Conservation (phyloP, 2,888 invertebrate species). For the Capitulum mitella region DNA sequence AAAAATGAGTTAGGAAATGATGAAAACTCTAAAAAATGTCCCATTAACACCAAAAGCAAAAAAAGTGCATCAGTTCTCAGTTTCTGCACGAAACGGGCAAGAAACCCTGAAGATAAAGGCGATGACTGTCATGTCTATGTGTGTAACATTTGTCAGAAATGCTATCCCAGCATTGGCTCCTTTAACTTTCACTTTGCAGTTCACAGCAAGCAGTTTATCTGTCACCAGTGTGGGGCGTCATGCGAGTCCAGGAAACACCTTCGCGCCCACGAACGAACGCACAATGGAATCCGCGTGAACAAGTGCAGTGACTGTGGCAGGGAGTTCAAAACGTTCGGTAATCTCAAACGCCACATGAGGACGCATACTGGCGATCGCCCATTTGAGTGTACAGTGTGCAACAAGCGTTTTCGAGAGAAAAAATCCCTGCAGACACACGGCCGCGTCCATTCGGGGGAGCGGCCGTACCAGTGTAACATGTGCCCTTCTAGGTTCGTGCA, state of each 20-base stretch:
- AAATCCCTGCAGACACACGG: conserved; percentile 40
- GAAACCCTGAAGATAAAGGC: neutral
- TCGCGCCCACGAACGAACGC: conserved; percentile 39
- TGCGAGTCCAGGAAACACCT: conserved; percentile 37
- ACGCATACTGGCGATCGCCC: neutral
- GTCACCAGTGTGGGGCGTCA: conserved; percentile 36
- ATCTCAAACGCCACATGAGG: conserved; percentile 38
- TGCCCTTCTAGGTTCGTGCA: conserved; percentile 38
- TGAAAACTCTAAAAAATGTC: neutral
- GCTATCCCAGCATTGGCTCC: neutral
- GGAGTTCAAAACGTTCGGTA: conserved; percentile 39
- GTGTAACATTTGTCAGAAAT: neutral
- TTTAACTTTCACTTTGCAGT: neutral
- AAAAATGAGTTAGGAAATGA: neutral
- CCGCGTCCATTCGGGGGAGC: conserved; percentile 44
- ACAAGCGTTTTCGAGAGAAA: conserved; percentile 40
- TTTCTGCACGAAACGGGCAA: neutral
- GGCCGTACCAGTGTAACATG: conserved; percentile 43
- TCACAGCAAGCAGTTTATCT: neutral
- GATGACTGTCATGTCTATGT: neutral
- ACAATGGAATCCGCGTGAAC: conserved; percentile 34
- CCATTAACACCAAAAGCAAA: neutral
- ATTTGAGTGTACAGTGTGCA: neutral
- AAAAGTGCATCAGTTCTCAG: neutral
- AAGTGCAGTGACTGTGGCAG: conserved; percentile 36